These are phyloP conservation scores for Semaprochilodus insignis DNA, from an alignment of 2,797 vertebrate genomes.

Conservation along the genomic window DNA sequence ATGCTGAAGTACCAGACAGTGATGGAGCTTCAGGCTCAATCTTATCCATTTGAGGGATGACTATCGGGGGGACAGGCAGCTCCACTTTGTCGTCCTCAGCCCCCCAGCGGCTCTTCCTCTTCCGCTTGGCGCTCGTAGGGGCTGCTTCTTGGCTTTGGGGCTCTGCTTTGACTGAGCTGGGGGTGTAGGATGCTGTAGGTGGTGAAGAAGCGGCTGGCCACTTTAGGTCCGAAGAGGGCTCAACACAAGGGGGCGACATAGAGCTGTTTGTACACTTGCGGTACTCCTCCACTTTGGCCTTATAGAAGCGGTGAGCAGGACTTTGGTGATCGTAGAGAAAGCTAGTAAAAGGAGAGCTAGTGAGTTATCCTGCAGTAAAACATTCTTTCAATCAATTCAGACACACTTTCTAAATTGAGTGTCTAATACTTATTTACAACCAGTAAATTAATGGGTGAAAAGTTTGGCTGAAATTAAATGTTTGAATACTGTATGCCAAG, in stretches of 20 bases:
- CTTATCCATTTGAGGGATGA: slow-evolving; percentile 66
- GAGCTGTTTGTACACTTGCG: slow-evolving; percentile 70
- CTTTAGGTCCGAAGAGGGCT: background rate
- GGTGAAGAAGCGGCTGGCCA: background rate
- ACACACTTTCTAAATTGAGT: too few relatives aligned
- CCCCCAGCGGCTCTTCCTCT: slow-evolving; percentile 96
- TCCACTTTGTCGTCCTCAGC: slow-evolving; percentile 94
- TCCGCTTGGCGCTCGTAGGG: slow-evolving; percentile 82
- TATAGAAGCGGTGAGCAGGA: slow-evolving; percentile 87
- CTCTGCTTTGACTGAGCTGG: slow-evolving; percentile 14
- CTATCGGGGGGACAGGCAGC: slow-evolving; percentile 75
- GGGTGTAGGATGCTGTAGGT: slow-evolving; percentile 16
- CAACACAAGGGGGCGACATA: slow-evolving; percentile 51
- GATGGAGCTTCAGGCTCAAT: slow-evolving; percentile 65
- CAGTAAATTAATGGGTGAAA: background rate
- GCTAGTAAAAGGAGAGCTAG: slow-evolving; percentile 69
- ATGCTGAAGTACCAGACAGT: slow-evolving; percentile 73
- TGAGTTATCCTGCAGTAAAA: background rate
- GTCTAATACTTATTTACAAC: too few relatives aligned
- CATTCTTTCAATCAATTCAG: background rate
- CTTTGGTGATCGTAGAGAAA: slow-evolving; percentile 92
- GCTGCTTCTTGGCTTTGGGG: slow-evolving; percentile 44
- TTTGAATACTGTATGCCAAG: too few relatives aligned
- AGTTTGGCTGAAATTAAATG: too few relatives aligned
- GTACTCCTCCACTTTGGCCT: slow-evolving; percentile 88